Evolutionary conservation across 2,797 vertebrate species (phyloP).

Genomic region (Oryzias dopingdopingensis): DNA sequence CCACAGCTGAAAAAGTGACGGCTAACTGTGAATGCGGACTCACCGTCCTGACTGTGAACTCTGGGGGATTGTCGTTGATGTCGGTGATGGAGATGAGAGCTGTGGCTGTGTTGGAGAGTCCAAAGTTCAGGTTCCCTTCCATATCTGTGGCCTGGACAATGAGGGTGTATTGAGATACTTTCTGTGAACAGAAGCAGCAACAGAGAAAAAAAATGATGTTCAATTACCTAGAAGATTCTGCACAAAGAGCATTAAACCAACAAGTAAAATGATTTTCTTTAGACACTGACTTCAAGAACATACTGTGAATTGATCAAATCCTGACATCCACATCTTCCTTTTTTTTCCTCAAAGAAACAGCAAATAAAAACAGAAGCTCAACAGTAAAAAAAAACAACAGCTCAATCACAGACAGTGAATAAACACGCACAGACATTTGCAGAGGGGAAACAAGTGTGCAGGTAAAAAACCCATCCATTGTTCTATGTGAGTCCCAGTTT

Average conservation of each 20-base stretch:
- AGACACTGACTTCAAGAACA: neutral
- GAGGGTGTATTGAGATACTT: conserved; percentile 96
- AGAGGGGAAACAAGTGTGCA: conserved; percentile 37
- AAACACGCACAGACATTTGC: conserved; percentile 23
- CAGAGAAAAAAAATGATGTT: conserved; percentile 4
- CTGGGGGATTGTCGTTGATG: conserved; percentile 96
- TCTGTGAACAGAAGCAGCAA: conserved; percentile 70
- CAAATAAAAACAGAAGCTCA: conserved; percentile 2
- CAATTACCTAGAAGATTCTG: neutral
- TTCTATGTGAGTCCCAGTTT: conserved; percentile 50
- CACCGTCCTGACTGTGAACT: conserved; percentile 90
- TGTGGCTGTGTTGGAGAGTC: conserved; percentile 95
- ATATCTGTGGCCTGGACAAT: conserved; percentile 97
- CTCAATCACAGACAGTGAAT: conserved; percentile 18
- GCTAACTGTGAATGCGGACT: conserved; percentile 53
- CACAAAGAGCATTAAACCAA: neutral
- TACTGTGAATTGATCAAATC: conserved; percentile 2
- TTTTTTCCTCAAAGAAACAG: neutral
- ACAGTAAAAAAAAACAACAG: conserved; percentile 21
- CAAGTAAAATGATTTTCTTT: neutral
- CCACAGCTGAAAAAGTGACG: neutral
- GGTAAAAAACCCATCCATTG: conserved; percentile 65
- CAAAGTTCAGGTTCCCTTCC: conserved; percentile 96
- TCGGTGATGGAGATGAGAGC: conserved; percentile 93
- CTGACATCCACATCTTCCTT: conserved; percentile 1